Evolutionary conservation across 2,888 invertebrate genomes (phyloP).

Genomic region (Siphonodentalium dalli): DNA sequence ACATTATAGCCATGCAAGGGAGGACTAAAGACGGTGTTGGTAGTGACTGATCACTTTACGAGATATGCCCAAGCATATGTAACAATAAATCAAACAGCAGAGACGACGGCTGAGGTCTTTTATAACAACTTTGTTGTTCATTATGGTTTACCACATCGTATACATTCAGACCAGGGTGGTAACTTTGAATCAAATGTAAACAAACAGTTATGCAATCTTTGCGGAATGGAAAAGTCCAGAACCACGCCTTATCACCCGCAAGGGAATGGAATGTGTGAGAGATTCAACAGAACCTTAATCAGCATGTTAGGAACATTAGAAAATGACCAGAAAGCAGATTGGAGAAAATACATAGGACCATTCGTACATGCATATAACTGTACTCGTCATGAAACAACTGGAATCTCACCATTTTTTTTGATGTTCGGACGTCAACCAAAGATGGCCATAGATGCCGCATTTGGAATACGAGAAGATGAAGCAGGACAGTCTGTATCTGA

Average conservation of each 20-base stretch:
- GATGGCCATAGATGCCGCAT: constrained; percentile 2
- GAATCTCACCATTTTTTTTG: constrained; percentile 4
- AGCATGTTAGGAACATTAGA: constrained; percentile 15
- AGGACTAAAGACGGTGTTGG: neutral
- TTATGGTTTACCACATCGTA: constrained; percentile 10
- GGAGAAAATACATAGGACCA: constrained; percentile 8
- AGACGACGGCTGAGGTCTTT: constrained; percentile 9
- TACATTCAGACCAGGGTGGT: constrained; percentile 15
- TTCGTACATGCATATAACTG: constrained; percentile 9
- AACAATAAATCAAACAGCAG: constrained; percentile 9
- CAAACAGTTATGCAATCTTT: constrained; percentile 5
- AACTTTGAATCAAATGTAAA: constrained; percentile 8
- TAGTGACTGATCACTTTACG: constrained; percentile 14
- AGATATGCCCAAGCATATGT: constrained; percentile 5
- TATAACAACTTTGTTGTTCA: constrained; percentile 6
- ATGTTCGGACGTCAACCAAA: constrained; percentile 12
- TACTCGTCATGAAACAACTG: constrained; percentile 6
- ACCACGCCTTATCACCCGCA: constrained; percentile 6
- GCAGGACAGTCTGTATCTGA: too few species aligned
- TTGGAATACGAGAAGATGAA: too few species aligned
- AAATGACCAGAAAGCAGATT: constrained; percentile 3
- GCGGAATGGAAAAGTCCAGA: neutral
- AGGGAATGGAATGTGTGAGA: constrained; percentile 1
- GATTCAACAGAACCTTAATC: constrained; percentile 12
- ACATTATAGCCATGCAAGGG: constrained; percentile 7